Percentiles rank a stretch among this genome's conserved stretches.
phyloP scores from a whole-genome alignment of 2,797 vertebrate genomes.

The Adrianichthys oophorus region DNA sequence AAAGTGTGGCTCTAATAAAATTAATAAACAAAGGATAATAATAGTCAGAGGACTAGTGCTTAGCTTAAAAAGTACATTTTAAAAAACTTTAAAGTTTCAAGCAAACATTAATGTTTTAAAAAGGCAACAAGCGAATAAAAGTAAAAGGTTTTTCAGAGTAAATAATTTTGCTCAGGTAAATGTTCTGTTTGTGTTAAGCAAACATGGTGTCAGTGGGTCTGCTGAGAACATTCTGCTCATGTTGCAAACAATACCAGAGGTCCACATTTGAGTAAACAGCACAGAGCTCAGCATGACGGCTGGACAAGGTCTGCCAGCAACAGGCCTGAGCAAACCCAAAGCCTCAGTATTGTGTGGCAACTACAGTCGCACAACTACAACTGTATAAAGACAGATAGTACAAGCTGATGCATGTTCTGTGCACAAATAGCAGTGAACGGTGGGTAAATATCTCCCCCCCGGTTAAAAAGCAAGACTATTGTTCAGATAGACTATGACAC shows the following conservation, averaged over 20 bases:
- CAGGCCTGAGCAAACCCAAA: conserved; percentile 48
- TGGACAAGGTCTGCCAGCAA: conserved; percentile 53
- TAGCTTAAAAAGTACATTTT: too few relatives aligned
- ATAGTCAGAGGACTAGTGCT: not conserved
- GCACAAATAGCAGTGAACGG: conserved; percentile 16
- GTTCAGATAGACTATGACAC: conserved; percentile 43
- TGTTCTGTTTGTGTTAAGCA: conserved; percentile 37
- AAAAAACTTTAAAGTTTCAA: too few relatives aligned
- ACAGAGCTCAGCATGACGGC: conserved; percentile 43
- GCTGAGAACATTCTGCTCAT: conserved; percentile 39
- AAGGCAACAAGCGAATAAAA: not conserved
- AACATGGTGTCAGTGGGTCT: conserved; percentile 25
- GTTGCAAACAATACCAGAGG: conserved; percentile 54
- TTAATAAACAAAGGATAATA: conserved; percentile 6
- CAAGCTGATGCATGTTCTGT: conserved; percentile 39
- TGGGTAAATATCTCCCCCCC: conserved; percentile 48
- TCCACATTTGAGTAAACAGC: conserved; percentile 67
- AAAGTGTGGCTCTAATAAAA: not conserved
- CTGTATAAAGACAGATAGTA: conserved; percentile 60
- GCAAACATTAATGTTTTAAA: not conserved
- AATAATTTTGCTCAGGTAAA: conserved; percentile 22
- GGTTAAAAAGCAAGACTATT: conserved; percentile 58
- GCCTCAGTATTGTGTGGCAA: conserved; percentile 29
- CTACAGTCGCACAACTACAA: conserved; percentile 47
- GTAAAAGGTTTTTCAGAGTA: not conserved